Evolutionary conservation across 2,888 invertebrate genomes (phyloP).

Genomic region (Resseliella maxima): DNA sequence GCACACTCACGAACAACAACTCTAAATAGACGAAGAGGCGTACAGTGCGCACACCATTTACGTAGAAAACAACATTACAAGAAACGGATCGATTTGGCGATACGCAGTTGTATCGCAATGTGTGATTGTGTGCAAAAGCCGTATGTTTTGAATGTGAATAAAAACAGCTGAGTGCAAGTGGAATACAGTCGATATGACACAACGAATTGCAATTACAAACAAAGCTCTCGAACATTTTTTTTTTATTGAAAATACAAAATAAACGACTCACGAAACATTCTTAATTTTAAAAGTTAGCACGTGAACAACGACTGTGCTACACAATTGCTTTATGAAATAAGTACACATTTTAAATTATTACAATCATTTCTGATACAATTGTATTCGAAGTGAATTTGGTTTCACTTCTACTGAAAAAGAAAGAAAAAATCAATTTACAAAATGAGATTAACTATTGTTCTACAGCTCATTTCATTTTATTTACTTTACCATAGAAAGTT

Average conservation of each 20-base stretch:
- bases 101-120: background rate
- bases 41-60: conserved; percentile 18
- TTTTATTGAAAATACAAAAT: background rate
- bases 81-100: background rate
- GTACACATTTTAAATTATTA: background rate
- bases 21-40: background rate
- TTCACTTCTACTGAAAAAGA: background rate
- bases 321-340: background rate
- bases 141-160: background rate
- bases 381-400: background rate
- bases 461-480: background rate
- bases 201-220: conserved; percentile 8
- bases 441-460: background rate
- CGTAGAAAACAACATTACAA: conserved; percentile 3
- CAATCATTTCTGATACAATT: background rate
- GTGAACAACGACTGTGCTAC: background rate
- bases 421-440: background rate
- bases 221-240: conserved; percentile 5
- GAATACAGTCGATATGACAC: background rate
- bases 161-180: conserved; percentile 20
- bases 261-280: conserved; percentile 1
- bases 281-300: background rate
- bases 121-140: background rate
- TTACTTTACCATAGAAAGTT: background rate
- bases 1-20: background rate